These are phyloP conservation scores for Myotis yumanensis DNA, from an alignment of 2,113 vertebrate genomes.

Conservation along the genomic window DNA sequence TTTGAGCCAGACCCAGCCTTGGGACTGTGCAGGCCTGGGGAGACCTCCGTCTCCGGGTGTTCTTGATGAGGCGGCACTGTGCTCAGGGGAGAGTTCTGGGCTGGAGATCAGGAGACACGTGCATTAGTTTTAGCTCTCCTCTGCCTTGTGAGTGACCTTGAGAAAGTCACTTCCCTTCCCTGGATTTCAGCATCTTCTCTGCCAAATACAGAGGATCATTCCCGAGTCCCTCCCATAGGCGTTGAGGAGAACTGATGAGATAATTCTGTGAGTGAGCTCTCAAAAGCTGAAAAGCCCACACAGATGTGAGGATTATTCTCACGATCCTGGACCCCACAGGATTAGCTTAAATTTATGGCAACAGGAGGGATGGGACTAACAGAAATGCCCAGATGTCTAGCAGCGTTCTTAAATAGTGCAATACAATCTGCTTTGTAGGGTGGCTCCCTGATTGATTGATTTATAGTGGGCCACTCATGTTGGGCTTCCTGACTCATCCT, in stretches of 20 bases:
- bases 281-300: slow-evolving; percentile 67
- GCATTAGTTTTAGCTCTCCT: background rate
- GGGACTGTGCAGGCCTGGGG: background rate
- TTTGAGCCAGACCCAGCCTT: background rate
- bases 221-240: slow-evolving; percentile 3
- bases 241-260: slow-evolving; percentile 62
- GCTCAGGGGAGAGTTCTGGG: no score
- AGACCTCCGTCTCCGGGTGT: accelerated
- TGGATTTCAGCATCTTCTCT: slow-evolving; percentile 38
- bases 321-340: slow-evolving; percentile 53
- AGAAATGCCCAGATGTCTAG: slow-evolving; percentile 64
- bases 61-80: background rate
- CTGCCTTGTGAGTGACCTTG: slow-evolving; percentile 52
- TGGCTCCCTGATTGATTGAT: background rate
- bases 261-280: slow-evolving; percentile 73
- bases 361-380: slow-evolving; percentile 19
- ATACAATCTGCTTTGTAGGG: slow-evolving; percentile 20
- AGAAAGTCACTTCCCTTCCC: slow-evolving; percentile 58
- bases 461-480: background rate
- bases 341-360: slow-evolving; percentile 71
- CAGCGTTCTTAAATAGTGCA: background rate
- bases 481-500: background rate
- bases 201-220: slow-evolving; percentile 59
- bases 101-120: background rate
- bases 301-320: slow-evolving; percentile 77